Base-by-base conservation (phyloP, 2,113 vertebrate genomes). In the Channa argus region DNA sequence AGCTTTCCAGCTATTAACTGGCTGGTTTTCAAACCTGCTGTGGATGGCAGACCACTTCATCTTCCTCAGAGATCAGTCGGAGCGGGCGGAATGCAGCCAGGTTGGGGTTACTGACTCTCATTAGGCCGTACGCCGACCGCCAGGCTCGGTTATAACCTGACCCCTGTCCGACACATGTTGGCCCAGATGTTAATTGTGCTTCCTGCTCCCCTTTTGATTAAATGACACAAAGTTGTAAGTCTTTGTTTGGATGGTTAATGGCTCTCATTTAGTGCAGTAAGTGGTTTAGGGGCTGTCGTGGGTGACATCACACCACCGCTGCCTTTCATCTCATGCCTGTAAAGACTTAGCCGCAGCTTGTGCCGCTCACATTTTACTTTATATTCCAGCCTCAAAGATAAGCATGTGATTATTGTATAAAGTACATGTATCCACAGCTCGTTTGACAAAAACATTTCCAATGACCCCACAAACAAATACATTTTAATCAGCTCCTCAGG, bases 191-290 rank as follows among this genome's bases (percentile, higher is more conserved):
- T 93, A 91, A 93, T 93, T 93, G 75, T 82, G 67, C 78, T 93
- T 93, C 92, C 92, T 92, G 88, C 86, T 91, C 79, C 37, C 68
- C 71, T 89, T 92, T 79, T 93, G 86, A 92, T 91, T 88, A 91
- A 86, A 91, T 87, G 83, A 89, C 91, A 80, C 49, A 51, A 78
- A 50, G 77, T 83, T 90, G 82, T 79, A 85, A 87, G 80, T 78
- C 89, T 88, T 88, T 89, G 91, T 92, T 91, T 92, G 80, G 77
- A 53, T 6, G 82, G 84, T 81, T 92, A 92, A 93, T 92, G 86
- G 88, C 78, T 82, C 90, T 91, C 89, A 89, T 92, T 91, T 88
- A 49, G 86, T 52, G 79, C 80, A 88, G 63, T 87, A 91, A 90
- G 88, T 76, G 80, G 74, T 89, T 86, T 37, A 5, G 88, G 87